These are phyloP conservation scores for Caenorhabditis sp. DNA, from an alignment of 2,888 invertebrate species.

Conservation along the genomic window DNA sequence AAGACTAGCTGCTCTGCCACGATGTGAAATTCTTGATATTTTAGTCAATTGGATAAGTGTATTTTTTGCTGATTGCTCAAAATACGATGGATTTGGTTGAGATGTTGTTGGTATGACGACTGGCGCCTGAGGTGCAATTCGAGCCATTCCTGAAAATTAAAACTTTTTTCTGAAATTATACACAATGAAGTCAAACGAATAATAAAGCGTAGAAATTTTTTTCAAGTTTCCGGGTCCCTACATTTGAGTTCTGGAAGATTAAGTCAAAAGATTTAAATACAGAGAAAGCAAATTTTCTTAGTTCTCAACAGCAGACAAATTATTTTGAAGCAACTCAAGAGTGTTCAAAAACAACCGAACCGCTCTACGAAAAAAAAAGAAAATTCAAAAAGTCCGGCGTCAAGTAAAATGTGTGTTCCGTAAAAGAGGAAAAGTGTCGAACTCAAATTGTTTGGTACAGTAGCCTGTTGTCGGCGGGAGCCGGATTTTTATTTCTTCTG, in stretches of 20 bases:
- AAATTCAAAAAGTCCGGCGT: neutral
- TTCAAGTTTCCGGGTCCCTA: too few species aligned
- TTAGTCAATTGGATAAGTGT: constrained; percentile 17
- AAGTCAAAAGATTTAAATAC: too few species aligned
- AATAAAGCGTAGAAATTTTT: too few species aligned
- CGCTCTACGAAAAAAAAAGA: neutral
- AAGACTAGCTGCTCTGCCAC: constrained; percentile 8
- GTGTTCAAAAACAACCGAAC: too few species aligned
- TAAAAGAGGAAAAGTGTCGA: neutral
- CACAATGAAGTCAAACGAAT: too few species aligned
- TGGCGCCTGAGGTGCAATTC: neutral
- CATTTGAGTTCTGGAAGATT: too few species aligned
- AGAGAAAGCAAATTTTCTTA: too few species aligned
- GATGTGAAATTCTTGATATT: constrained; percentile 24
- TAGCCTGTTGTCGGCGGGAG: neutral
- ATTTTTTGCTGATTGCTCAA: constrained; percentile 4
- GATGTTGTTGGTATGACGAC: neutral
- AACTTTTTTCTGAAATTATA: too few species aligned
- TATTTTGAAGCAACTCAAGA: too few species aligned
- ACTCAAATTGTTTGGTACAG: neutral
- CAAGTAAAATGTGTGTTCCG: neutral
- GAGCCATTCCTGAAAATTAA: neutral
- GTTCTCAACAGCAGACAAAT: too few species aligned
- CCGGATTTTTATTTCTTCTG: neutral
- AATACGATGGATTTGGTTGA: neutral